These are phyloP conservation scores for Cromileptes altivelis DNA, from an alignment of 2,113 vertebrate genomes.

Conservation along the genomic window DNA sequence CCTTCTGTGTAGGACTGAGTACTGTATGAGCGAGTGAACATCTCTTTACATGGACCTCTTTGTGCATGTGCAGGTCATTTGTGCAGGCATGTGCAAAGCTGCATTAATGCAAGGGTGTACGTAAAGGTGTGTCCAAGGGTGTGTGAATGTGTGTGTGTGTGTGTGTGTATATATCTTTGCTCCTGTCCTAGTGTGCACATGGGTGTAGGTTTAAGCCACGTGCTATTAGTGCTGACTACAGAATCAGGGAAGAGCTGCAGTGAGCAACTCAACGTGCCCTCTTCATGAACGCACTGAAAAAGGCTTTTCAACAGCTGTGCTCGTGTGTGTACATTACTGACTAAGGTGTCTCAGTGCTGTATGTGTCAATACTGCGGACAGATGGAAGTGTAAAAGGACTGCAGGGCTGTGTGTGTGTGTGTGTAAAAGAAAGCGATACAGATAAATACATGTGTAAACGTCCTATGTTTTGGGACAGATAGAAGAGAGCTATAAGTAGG, in stretches of 20 bases:
- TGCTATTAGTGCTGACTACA: slow-evolving; percentile 75
- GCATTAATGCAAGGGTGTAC: slow-evolving; percentile 42
- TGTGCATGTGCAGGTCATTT: slow-evolving; percentile 41
- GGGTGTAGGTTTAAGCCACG: slow-evolving; percentile 66
- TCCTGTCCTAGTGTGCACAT: slow-evolving; percentile 53
- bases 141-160: slow-evolving; percentile 2
- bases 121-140: slow-evolving; percentile 31
- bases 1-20: slow-evolving; percentile 43
- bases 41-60: slow-evolving; percentile 22
- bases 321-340: background rate
- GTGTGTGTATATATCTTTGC: slow-evolving; percentile 22
- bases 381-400: slow-evolving; percentile 13
- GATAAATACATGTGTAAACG: background rate
- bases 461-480: background rate
- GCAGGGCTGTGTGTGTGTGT: slow-evolving; percentile 22
- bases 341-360: too few species aligned
- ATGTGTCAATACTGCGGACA: slow-evolving; percentile 48
- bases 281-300: slow-evolving; percentile 62
- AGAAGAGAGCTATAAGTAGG: background rate
- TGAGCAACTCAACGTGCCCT: slow-evolving; percentile 60
- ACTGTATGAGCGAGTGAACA: slow-evolving; percentile 1
- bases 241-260: slow-evolving; percentile 68
- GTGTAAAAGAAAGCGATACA: background rate
- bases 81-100: slow-evolving; percentile 32
- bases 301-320: slow-evolving; percentile 53